Evolutionary conservation across 2,797 vertebrate genomes (phyloP).

Genomic region (Phataginus tricuspis): DNA sequence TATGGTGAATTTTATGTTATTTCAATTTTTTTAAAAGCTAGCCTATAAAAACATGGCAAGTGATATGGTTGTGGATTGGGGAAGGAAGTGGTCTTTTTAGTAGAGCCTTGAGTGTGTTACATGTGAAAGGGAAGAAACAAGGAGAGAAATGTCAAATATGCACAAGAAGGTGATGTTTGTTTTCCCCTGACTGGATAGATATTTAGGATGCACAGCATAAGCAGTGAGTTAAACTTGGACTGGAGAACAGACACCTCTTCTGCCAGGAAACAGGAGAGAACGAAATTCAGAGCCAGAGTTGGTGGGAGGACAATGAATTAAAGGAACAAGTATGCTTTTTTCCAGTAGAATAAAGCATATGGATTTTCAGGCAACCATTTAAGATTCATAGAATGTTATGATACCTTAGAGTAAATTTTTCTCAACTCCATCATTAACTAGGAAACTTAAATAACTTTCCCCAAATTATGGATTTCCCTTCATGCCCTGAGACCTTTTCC

Average conservation of each 20-base stretch:
- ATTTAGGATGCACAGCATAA: neutral
- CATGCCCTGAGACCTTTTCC: neutral
- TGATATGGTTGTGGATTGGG: neutral
- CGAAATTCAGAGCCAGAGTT: neutral
- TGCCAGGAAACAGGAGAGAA: neutral
- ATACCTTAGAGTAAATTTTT: neutral
- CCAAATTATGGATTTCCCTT: neutral
- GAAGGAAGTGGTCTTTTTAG: neutral
- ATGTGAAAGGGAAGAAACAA: neutral
- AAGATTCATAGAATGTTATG: neutral
- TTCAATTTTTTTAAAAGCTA: neutral
- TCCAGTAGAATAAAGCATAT: neutral
- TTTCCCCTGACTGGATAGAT: neutral
- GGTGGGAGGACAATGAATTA: neutral
- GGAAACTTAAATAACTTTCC: neutral
- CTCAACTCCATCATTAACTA: neutral
- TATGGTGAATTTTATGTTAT: neutral
- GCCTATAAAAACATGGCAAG: neutral
- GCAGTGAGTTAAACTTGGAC: neutral
- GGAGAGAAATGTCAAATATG: neutral
- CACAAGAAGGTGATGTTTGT: neutral
- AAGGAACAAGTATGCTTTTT: conserved; percentile 9
- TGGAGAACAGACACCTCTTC: neutral
- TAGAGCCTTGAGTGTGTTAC: neutral
- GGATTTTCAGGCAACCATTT: neutral